Evolutionary conservation across 1,140 invertebrate genomes (phyloP).

Genomic region (Lycorma delicatula): DNA sequence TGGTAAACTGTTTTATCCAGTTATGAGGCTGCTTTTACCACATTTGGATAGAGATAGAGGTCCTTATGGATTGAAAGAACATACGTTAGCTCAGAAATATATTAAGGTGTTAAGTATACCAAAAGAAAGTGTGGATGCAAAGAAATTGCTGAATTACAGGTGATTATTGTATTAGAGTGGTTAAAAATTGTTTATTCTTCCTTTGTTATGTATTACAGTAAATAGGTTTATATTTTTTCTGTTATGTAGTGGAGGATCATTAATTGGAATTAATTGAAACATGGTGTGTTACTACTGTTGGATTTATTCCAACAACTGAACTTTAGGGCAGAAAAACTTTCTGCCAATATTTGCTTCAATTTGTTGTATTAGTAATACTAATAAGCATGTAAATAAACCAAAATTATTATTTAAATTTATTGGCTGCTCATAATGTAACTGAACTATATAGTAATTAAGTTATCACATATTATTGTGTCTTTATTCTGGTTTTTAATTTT

Average conservation of each 20-base stretch:
- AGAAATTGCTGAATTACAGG: slow-evolving; percentile 51
- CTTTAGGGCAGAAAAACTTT: too few relatives aligned
- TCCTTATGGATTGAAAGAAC: slow-evolving; percentile 56
- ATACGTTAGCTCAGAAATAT: slow-evolving; percentile 54
- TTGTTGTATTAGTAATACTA: too few relatives aligned
- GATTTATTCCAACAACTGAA: background rate
- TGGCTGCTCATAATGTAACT: too few relatives aligned
- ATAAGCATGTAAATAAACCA: too few relatives aligned
- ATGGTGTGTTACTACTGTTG: background rate
- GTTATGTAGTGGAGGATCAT: background rate
- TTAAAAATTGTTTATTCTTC: background rate
- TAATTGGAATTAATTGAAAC: background rate
- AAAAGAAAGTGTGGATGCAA: slow-evolving; percentile 53
- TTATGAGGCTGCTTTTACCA: slow-evolving; percentile 63
- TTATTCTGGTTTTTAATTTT: too few relatives aligned
- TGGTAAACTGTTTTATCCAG: slow-evolving; percentile 53
- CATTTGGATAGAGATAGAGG: slow-evolving; percentile 52
- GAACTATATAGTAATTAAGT: too few relatives aligned
- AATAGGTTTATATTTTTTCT: background rate
- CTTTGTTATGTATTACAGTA: background rate
- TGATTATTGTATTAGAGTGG: slow-evolving; percentile 27
- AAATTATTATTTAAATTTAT: too few relatives aligned
- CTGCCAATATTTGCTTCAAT: too few relatives aligned
- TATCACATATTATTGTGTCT: too few relatives aligned
- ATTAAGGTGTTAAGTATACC: slow-evolving; percentile 58